Evolutionary conservation across 2,888 invertebrate genomes (phyloP), one percentile per base, ranked within the genome.

Genomic region (Leucophenga montana): DNA sequence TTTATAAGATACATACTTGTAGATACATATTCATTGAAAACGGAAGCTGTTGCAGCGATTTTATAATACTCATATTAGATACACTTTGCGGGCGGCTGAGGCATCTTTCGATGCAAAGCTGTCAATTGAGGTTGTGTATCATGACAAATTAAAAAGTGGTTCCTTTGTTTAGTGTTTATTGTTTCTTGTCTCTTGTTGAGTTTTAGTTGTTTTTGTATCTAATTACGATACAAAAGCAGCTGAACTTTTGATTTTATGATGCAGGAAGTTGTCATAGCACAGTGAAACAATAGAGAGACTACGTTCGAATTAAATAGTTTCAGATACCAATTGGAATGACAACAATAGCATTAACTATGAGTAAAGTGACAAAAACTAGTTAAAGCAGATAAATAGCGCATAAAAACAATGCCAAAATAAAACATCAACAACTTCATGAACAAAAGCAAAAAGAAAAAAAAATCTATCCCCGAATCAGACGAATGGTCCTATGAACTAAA

Each of bases 311-410:
- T 39, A 39, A 39, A 39, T 39, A 5, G 11, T 39, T 39, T 3
- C 11, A 39, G 39, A 39, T 39, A 39, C 39, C 1, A 39, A 5
- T 39, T 39, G 39, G 8, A 33, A 13, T n/a, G 20, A 31, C 44
- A 46, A 46, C 62, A 62, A 62, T 20, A 46, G 27, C 46, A 46
- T 16, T 59, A 44, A 62, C 62, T 46, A 46, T 46, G 20, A 20
- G 1, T 27, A n/a, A 53, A 81, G 78, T 78, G 78, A 83, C 78
- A 78, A 82, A 83, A 85, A 85, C 80, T 85, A 83, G 85, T 83
- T 83, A 83, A 85, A 80, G 83, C 82, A 84, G 77, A 84, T 83
- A 84, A 83, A 83, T 75, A 83, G 73, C 79, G 81, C 75, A 82
- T 84, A 84, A 83, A 83, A 83, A 84, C 85, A 85, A 83, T 85